Base-by-base conservation (phyloP, 2,888 invertebrate genomes). In the Euzophera pinguis region DNA sequence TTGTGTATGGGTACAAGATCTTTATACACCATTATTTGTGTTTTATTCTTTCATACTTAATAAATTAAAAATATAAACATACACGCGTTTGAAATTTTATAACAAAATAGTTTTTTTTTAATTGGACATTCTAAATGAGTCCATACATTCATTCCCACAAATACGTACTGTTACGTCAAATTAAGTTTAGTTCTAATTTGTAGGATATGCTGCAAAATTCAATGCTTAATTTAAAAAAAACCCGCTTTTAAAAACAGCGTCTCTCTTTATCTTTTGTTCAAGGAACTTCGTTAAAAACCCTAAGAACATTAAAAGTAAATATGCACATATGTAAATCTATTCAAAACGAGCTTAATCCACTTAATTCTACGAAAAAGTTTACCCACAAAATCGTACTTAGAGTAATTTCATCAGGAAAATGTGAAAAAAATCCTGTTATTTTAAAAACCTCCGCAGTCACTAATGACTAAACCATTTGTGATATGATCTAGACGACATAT, bases 401-500 rank as follows among this genome's bases (percentile, higher is more conserved):
- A 13, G 14, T 45, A 45, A 45, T 45, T 32, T 32, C 14, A 45
- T 45, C 14, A 34, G 9, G 45, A 45, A 45, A 45, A 45, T 27
- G 12, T 9, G 12, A 22, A 16, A 27, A 48, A 48, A 48, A 12
- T 5, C 32, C 1, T 48, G 14, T 14, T 45, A 10, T 32, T 45
- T 32, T 13, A 53, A 55, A 56, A 47, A 47, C 52, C 50, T 38
- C 50, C 47, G 8, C 35, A 27, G 6, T 63, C 69, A 69, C 73
- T 81, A 81, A 81, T 80, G 78, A 76, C 75, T 68, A 69, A 73
- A 75, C 65, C 66, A 69, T 72, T 69, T 59, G 71, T 64, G 73
- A 76, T 79, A 75, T 74, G 79, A 78, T 77, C 76, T 73, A 66
- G 65, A 64, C 73, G 70, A 78, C 80, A 76, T 73, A 62, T 78